Conservation (phyloP, 2,113 vertebrate genomes). For the Vidua chalybeata region DNA sequence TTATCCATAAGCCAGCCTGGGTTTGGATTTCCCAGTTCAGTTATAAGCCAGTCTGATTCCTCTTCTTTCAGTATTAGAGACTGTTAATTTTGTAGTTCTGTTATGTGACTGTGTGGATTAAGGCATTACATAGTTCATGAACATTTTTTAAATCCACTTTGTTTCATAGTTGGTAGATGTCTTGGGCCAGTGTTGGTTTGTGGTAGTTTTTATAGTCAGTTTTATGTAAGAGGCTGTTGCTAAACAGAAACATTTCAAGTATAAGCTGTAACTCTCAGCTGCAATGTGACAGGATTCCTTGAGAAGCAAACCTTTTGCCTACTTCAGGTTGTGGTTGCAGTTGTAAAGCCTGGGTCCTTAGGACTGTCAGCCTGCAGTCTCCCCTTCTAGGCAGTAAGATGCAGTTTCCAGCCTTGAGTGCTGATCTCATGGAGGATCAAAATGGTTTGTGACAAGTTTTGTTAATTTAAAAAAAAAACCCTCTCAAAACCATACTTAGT, state of each 20-base stretch:
- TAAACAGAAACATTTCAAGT: background rate
- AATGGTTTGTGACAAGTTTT: conserved; percentile 5
- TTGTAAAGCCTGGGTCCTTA: background rate
- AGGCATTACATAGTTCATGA: background rate
- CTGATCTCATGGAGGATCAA: background rate
- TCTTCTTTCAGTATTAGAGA: background rate
- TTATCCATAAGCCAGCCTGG: background rate
- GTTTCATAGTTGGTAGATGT: background rate
- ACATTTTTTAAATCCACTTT: background rate
- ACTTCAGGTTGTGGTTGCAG: background rate
- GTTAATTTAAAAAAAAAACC: background rate
- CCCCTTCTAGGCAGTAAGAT: background rate
- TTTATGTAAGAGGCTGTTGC: conserved; percentile 2
- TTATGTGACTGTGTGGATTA: background rate
- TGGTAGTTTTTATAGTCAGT: background rate
- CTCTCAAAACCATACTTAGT: background rate
- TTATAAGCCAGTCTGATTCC: background rate
- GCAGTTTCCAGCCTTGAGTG: background rate
- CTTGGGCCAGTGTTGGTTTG: background rate
- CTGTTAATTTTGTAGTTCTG: conserved; percentile 19
- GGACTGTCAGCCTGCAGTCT: background rate
- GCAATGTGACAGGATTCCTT: background rate
- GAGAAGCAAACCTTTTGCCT: background rate
- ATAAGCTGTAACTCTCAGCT: background rate
- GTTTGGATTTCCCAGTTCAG: conserved; percentile 21